Conservation (phyloP, 2,797 vertebrate genomes). For the Chelonia mydas region DNA sequence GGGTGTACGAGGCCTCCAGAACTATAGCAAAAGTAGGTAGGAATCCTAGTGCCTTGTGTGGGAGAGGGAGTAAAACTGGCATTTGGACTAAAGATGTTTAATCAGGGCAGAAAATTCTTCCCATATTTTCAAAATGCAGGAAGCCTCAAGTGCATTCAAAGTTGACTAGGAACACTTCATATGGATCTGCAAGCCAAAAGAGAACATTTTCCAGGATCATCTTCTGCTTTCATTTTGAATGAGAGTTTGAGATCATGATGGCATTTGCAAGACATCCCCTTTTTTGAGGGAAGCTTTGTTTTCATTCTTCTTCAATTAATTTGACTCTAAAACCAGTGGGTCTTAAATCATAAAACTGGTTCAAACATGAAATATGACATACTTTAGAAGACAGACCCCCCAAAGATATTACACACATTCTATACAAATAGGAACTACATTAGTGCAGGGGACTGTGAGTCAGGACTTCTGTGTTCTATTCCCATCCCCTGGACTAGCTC, state of each 20-base stretch:
- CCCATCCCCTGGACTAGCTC: not conserved
- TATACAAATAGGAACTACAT: not conserved
- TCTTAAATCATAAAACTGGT: not conserved
- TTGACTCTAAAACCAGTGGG: not conserved
- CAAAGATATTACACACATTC: not conserved
- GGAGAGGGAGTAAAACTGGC: not conserved
- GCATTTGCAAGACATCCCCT: not conserved
- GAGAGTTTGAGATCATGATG: not conserved
- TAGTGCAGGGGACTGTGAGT: not conserved
- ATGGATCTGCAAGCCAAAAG: not conserved
- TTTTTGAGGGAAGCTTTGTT: constrained; percentile 20
- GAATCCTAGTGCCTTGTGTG: not conserved
- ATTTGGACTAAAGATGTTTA: not conserved
- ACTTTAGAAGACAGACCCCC: not conserved
- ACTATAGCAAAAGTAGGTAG: not conserved
- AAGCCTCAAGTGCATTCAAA: not conserved
- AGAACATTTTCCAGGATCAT: not conserved
- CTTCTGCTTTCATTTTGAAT: not conserved
- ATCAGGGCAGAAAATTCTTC: not conserved
- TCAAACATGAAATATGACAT: not conserved
- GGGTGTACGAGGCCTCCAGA: rapidly evolving
- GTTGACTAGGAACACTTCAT: not conserved
- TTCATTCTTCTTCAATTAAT: constrained; percentile 17
- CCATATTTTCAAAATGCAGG: not conserved
- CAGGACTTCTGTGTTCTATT: not conserved